Conservation (phyloP, 2,888 invertebrate species). For the Troides aeacus region DNA sequence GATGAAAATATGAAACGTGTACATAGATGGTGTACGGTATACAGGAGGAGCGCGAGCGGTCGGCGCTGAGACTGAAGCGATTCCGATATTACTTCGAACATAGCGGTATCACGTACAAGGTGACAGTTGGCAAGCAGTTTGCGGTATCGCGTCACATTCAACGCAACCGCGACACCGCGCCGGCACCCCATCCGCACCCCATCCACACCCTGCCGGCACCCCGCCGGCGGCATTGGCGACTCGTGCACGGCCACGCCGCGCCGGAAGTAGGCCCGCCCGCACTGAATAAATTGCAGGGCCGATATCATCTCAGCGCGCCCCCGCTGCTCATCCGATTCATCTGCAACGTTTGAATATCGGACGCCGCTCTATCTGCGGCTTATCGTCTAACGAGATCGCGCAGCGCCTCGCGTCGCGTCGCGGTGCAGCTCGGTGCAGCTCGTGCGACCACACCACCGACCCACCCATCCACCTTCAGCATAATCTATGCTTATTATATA, state of each 20-base stretch:
- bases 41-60: not conserved
- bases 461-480: no score
- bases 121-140: conserved; percentile 17
- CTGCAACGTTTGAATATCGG: conserved; percentile 34
- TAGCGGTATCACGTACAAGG: conserved; percentile 14
- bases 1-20: no score
- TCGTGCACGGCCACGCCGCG: not conserved
- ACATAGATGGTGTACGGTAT: not conserved
- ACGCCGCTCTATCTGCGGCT: conserved; percentile 34
- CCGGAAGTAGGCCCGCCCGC: conserved; percentile 18
- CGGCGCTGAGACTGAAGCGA: not conserved
- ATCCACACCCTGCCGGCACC: no score
- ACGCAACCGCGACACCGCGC: conserved; percentile 2
- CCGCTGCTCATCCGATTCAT: conserved; percentile 30
- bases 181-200: conserved; percentile 21
- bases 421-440: conserved; percentile 12
- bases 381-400: conserved; percentile 34
- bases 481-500: no score
- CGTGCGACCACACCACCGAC: not conserved
- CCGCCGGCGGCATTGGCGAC: not conserved
- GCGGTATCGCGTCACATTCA: conserved; percentile 10
- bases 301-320: conserved; percentile 35
- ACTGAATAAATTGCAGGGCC: conserved; percentile 39
- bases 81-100: conserved; percentile 14
- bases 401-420: conserved; percentile 23